A percentile compares a stretch with the other conserved stretches of the same genome.
These are phyloP conservation scores for Leucoraja ocellata DNA, from an alignment of 2,797 vertebrate species.

Conservation along the genomic window DNA sequence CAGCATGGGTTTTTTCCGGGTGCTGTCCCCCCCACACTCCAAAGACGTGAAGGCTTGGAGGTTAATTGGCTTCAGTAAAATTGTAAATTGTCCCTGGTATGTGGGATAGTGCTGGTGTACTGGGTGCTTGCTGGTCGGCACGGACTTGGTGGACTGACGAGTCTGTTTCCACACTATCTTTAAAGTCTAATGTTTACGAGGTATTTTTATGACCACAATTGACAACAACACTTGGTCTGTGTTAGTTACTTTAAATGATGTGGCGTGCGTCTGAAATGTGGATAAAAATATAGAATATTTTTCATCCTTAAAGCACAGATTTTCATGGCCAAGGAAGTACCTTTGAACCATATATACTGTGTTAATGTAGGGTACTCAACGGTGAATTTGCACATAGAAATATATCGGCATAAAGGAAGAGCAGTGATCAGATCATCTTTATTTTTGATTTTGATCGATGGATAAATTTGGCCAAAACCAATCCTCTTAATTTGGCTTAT, in stretches of 20 bases:
- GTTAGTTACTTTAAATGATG: background rate
- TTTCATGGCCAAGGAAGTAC: background rate
- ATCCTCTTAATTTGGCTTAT: background rate
- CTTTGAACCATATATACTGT: background rate
- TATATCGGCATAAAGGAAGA: background rate
- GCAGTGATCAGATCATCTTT: no score
- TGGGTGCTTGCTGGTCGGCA: no score
- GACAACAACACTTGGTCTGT: background rate
- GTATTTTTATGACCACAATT: background rate
- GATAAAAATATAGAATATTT: background rate
- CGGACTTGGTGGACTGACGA: no score
- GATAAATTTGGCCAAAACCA: background rate
- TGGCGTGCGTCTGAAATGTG: no score
- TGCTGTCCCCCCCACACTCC: no score
- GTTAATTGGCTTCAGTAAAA: no score
- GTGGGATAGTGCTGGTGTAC: no score
- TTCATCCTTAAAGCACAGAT: background rate
- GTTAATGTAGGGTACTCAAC: background rate
- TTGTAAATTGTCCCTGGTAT: no score
- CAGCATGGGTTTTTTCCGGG: no score
- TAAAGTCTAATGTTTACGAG: no score
- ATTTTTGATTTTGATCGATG: background rate
- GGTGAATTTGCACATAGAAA: background rate
- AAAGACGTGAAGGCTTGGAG: no score
- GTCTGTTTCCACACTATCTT: no score